Base-by-base conservation (phyloP, 2,888 invertebrate species). In the Gisinianus flammeolus region DNA sequence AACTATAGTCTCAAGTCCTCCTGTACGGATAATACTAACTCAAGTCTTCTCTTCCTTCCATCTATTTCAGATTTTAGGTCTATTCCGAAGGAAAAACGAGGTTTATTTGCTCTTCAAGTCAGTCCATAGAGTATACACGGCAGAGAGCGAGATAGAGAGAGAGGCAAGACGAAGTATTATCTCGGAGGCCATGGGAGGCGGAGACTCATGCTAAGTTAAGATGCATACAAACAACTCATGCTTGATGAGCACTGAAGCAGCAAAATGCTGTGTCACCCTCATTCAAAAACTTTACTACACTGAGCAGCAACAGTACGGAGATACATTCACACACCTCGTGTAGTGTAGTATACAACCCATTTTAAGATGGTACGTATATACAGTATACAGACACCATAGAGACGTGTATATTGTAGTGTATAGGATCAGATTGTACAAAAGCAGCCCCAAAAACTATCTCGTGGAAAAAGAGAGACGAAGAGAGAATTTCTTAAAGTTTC, bases 231-330 rank as follows among this genome's bases (percentile, higher is more conserved):
- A 64, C 71, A 33, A 66, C 22, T 71, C 58, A 71, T 54, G 71
- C 70, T 52, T 58, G 28, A 58, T 68, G 73, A 68, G 64, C 77
- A 72, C 52, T 77, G 31, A 71, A 64, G 71, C 77, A 62, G 30
- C 44, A 71, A 77, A 77, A 71, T 67, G 77, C 77, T 71, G 71
- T 71, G 71, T 77, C 77, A 77, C 71, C 77, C 66, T 71, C 66
- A 33, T 67, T 77, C 30, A 71, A 77, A 77, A 71, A 71, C 69
- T 69, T 35, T 69, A 66, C 10, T 58, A n/a, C 58, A 58, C 6
- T 58, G 24, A 58, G 19, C 58, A 58, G 58, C 4, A 44, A 8
- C 52, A 44, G 52, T 8, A 44, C 52, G 10, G 16, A 26, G 58
- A 58, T 22, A 58, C 24, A 58, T 2, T n/a, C 58, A 58, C 24